Percentiles rank a stretch among this genome's conserved stretches.
Evolutionary conservation across 2,113 vertebrate genomes (phyloP).

Genomic region (Sylvilagus bachmani): DNA sequence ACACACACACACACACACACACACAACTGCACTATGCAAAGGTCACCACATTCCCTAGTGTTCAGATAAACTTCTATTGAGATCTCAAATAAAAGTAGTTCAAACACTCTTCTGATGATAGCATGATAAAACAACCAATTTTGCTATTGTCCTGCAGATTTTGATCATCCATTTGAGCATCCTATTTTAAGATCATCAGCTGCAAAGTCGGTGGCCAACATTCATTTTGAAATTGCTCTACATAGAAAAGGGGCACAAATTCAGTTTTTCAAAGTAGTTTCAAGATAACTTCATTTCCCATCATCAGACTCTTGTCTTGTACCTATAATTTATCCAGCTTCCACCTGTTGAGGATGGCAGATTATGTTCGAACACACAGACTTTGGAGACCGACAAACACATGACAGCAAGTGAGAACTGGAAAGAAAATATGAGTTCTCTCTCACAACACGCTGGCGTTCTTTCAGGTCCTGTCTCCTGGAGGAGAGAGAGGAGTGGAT

Average conservation of each 20-base stretch:
- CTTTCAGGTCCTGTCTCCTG: not conserved
- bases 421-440: not conserved
- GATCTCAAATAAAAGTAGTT: not conserved
- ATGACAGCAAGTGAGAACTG: not conserved
- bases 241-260: not conserved
- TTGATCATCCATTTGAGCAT: not conserved
- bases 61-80: conserved; percentile 13
- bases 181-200: conserved; percentile 25
- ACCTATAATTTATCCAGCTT: conserved; percentile 31
- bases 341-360: conserved; percentile 28
- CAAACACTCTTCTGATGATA: not conserved
- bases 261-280: not conserved
- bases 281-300: conserved; percentile 37
- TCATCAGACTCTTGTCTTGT: conserved; percentile 30
- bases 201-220: not conserved
- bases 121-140: conserved; percentile 22
- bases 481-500: not conserved
- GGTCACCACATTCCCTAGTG: not conserved
- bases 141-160: not conserved
- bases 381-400: not conserved
- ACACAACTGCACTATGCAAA: not conserved
- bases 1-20: too few relatives aligned
- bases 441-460: not conserved
- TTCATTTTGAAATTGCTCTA: not conserved
- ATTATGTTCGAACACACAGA: not conserved